Evolutionary conservation across 1,140 invertebrate genomes (phyloP).

Genomic region (Platorchestia sp.): DNA sequence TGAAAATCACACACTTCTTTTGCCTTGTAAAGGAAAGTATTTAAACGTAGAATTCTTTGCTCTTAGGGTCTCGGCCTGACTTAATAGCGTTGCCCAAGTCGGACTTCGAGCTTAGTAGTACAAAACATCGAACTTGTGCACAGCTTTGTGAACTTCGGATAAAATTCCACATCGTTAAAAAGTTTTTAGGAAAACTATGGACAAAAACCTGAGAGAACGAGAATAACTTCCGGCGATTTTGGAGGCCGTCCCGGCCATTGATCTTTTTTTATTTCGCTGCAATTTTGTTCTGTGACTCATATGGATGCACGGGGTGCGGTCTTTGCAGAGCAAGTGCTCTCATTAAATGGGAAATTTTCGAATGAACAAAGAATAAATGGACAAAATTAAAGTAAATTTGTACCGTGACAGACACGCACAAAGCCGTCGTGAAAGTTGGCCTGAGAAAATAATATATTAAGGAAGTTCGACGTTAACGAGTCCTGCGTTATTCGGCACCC

Average conservation of each 20-base stretch:
- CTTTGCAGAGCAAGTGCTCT: background rate
- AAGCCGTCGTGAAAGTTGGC: background rate
- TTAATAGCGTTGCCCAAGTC: background rate
- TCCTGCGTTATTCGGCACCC: too few species aligned
- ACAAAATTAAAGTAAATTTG: background rate
- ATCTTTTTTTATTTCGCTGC: background rate
- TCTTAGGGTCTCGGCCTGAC: background rate
- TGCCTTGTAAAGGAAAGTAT: background rate
- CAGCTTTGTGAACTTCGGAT: background rate
- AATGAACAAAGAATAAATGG: background rate
- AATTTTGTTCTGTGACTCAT: background rate
- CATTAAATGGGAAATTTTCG: background rate
- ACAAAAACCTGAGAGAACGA: background rate
- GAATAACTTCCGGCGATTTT: background rate
- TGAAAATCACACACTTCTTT: too few species aligned
- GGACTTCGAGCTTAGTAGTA: background rate
- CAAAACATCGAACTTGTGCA: background rate
- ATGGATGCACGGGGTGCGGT: background rate
- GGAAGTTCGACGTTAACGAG: background rate
- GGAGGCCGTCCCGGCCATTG: background rate
- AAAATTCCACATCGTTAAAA: slow-evolving; percentile 2
- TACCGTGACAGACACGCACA: background rate
- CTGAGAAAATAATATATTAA: background rate
- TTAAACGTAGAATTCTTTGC: background rate
- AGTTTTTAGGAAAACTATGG: background rate